Conservation (phyloP, 1,140 invertebrate genomes). For the Rhagoletis zephyria region DNA sequence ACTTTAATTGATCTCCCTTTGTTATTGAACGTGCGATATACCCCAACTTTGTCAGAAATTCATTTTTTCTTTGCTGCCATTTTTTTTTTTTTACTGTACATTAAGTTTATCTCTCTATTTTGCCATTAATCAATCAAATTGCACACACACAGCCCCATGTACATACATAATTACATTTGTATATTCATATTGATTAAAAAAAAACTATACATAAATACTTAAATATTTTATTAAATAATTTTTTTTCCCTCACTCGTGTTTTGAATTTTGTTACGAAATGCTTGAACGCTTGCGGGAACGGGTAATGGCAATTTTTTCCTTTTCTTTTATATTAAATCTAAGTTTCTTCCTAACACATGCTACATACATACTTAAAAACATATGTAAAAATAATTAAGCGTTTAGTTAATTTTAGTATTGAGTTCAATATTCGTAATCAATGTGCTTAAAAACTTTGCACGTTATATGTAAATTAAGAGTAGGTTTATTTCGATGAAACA, state of each 20-base stretch:
- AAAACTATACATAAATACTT: not conserved
- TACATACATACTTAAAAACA: not conserved
- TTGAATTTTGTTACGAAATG: slow-evolving; percentile 51
- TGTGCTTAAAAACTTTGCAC: slow-evolving; percentile 35
- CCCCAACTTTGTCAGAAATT: not conserved
- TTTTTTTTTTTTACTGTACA: not conserved
- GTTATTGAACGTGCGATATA: too few species aligned
- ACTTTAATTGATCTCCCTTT: too few species aligned
- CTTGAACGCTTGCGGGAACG: slow-evolving; percentile 59
- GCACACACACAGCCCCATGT: not conserved
- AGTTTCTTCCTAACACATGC: slow-evolving; percentile 32
- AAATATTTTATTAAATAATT: slow-evolving; percentile 44
- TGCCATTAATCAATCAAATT: not conserved
- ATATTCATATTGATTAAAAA: slow-evolving; percentile 11
- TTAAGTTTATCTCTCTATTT: not conserved
- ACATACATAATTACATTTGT: too few species aligned
- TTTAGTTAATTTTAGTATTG: slow-evolving; percentile 35
- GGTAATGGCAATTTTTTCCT: slow-evolving; percentile 62
- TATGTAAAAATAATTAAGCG: not conserved
- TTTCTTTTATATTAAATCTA: slow-evolving; percentile 45
- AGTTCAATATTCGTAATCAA: not conserved
- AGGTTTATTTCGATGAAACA: not conserved
- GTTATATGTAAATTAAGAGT: not conserved
- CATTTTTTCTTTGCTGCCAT: too few species aligned
- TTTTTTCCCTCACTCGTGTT: slow-evolving; percentile 36